Evolutionary conservation across 2,113 vertebrate species (phyloP), one percentile per base, ranked within the genome.

Genomic region (Pseudopipra pipra): DNA sequence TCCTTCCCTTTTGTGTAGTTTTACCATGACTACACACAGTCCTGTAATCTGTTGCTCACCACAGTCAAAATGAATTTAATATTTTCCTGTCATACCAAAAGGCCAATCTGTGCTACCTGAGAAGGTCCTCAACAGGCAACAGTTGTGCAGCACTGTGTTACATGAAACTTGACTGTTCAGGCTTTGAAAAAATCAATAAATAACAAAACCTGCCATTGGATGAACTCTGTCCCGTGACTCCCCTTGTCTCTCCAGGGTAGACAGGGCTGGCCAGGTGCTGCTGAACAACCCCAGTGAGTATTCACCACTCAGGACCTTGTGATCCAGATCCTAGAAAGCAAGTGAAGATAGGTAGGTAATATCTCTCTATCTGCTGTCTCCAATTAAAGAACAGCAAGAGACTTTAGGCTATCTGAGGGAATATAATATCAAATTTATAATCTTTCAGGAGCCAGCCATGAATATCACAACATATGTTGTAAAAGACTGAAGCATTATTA

Each of bases 161-260:
- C 1, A 2, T 37, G 43, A 52, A 72, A 52, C 30, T 74, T 56
- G 24, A 24, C 12, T 24, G 52, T 20, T 63, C 49, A 59, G 27
- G 27, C 35, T 62, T 44, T 37, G 37, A 35, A 74, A 75, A 73
- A 82, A 82, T 46, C 35, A 67, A 43, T 7, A 58, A 33, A 27
- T 17, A 61, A 85, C 43, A 3, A 17, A 66, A 56, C 9, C 2
- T 68, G 8, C 4, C 33, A 24, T 72, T 33, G 33, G 25, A 63
- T 71, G 56, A 44, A 5, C 31, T 61, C 55, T 17, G 10, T 8
- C 15, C 28, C 31, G 20, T 0, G 1, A 12, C 46, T 84, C 23
- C 15, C 8, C 8, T 51, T 0, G 0, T 39, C 39, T 25, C 28
- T 55, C 21, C 6, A 2, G 28, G n/a, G 27, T 61, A 68, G 35